Evolutionary conservation across 1,140 invertebrate species (phyloP).

Genomic region (Drosophila lini): DNA sequence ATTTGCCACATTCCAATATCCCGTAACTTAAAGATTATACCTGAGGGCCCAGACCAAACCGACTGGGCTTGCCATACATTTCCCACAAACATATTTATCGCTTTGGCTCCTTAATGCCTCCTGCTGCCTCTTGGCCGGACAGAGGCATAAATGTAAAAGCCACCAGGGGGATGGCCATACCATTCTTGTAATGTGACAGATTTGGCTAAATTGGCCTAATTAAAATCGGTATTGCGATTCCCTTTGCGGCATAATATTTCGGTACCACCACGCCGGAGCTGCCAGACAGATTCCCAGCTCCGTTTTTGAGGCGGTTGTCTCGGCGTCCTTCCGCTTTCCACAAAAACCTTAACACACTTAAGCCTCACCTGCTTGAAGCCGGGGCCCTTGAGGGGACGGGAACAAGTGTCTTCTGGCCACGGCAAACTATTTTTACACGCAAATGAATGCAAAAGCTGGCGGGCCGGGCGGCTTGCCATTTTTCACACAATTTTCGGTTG

Average conservation of each 20-base stretch:
- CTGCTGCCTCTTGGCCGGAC: neutral
- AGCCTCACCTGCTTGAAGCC: conserved; percentile 31
- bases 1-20: neutral
- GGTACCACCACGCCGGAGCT: neutral
- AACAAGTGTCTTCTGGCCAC: conserved; percentile 11
- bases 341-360: conserved; percentile 54
- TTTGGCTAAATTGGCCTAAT: conserved; percentile 48
- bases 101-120: conserved; percentile 3
- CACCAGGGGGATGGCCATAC: conserved; percentile 10
- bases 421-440: conserved; percentile 75
- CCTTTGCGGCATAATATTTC: conserved; percentile 13
- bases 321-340: conserved; percentile 3
- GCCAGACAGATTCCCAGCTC: neutral
- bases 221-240: conserved; percentile 50
- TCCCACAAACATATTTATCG: conserved; percentile 11
- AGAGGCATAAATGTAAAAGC: conserved; percentile 23
- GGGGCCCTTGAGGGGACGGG: conserved; percentile 29
- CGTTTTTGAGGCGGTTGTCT: neutral
- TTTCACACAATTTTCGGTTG: conserved; percentile 78
- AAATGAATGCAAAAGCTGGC: conserved; percentile 65
- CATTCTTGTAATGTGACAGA: conserved; percentile 37
- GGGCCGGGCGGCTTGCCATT: conserved; percentile 58
- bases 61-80: neutral
- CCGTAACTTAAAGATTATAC: conserved; percentile 1
- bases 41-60: neutral